Conservation (phyloP, 2,113 vertebrate genomes). For the Sylvia atricapilla region DNA sequence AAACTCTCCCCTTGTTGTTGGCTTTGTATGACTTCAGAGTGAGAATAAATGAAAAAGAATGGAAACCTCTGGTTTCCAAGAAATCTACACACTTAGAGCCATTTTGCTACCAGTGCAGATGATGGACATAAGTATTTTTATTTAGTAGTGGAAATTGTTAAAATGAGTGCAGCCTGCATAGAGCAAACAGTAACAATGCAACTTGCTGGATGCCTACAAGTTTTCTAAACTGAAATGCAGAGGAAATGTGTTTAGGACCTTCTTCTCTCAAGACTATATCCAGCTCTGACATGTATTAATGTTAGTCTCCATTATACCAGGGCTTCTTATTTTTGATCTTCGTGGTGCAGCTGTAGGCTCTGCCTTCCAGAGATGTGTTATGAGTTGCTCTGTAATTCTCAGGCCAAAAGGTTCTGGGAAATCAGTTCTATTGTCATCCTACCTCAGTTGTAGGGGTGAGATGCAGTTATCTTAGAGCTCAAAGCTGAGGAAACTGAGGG, state of each 20-base stretch:
- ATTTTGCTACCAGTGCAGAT: neutral
- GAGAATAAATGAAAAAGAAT: neutral
- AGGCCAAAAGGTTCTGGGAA: neutral
- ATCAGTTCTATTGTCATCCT: neutral
- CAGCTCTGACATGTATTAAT: neutral
- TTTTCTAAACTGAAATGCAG: neutral
- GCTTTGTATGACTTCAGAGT: neutral
- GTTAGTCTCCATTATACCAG: neutral
- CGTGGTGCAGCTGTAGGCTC: neutral
- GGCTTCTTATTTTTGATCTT: neutral
- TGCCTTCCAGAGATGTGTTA: neutral
- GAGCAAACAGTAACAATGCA: neutral
- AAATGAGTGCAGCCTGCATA: neutral
- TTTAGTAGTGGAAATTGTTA: neutral
- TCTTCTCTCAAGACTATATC: neutral
- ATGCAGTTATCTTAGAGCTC: neutral
- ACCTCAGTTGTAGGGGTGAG: neutral
- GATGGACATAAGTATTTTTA: neutral
- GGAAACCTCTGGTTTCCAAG: neutral
- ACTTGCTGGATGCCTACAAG: neutral
- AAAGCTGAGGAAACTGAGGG: neutral
- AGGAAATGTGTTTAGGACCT: neutral
- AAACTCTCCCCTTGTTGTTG: neutral
- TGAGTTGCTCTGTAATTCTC: neutral
- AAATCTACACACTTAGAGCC: neutral